Evolutionary conservation across 37 sponge, comb jelly and placozoan species (phyloP).

Genomic region (Crambe crambe): DNA sequence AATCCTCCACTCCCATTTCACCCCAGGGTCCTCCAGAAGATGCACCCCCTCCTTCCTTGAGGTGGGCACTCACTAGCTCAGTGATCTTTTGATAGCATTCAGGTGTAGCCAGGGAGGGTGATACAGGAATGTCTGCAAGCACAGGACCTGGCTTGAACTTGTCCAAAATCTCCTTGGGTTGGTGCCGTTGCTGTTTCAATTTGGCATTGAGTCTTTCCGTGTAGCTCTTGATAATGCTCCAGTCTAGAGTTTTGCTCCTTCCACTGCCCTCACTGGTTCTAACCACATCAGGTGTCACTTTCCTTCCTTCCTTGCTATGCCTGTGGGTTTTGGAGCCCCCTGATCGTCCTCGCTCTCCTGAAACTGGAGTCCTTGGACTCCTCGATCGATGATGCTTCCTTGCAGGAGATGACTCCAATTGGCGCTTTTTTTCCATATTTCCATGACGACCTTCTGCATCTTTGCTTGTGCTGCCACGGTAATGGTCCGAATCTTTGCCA

Average conservation of each 20-base stretch:
- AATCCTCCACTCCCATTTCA: too few relatives aligned
- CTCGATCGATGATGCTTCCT: slow-evolving; percentile 8
- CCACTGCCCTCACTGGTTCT: neutral
- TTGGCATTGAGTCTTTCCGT: slow-evolving; percentile 4
- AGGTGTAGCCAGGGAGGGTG: slow-evolving; percentile 42
- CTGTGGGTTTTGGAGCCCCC: neutral
- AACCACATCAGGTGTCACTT: neutral
- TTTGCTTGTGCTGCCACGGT: neutral
- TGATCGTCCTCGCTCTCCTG: neutral
- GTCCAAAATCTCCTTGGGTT: slow-evolving; percentile 8
- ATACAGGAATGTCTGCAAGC: slow-evolving; percentile 33
- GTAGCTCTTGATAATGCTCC: slow-evolving; percentile 21
- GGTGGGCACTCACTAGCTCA: neutral
- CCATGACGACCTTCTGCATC: neutral
- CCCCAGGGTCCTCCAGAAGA: neutral
- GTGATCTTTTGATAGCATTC: slow-evolving; percentile 11
- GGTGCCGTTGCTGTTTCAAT: neutral
- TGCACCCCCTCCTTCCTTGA: neutral
- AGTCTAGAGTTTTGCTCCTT: slow-evolving; percentile 8
- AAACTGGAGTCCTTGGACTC: neutral
- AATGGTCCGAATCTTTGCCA: neutral
- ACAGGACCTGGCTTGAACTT: slow-evolving; percentile 33
- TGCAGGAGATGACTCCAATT: neutral
- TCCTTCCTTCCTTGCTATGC: neutral
- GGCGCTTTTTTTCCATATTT: neutral